These are phyloP conservation scores for Theristicus caerulescens DNA, from an alignment of 2,113 vertebrate species.

Conservation along the genomic window DNA sequence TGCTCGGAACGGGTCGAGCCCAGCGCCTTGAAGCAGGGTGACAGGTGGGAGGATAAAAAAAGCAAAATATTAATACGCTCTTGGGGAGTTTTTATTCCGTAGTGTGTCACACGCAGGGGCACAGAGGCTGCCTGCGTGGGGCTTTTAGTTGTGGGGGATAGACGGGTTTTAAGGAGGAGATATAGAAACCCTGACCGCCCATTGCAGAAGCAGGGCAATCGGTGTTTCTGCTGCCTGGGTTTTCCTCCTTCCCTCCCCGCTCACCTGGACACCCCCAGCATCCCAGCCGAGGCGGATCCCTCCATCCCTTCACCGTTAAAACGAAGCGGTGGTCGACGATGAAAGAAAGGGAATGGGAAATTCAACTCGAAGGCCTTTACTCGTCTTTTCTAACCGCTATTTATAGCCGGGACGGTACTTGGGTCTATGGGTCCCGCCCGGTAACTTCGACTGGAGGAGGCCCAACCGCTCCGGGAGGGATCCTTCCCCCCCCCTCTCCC, in stretches of 20 bases:
- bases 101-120: not conserved
- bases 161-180: not conserved
- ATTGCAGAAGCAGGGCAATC: not conserved
- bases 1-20: not conserved
- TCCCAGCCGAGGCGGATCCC: not conserved
- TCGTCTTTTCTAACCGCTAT: not conserved
- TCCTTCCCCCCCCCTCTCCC: not conserved
- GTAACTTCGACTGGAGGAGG: conserved; percentile 14
- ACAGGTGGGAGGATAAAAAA: not conserved
- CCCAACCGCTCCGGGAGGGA: not conserved
- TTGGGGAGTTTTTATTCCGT: not conserved
- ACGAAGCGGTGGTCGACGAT: not conserved
- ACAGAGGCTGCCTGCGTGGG: not conserved
- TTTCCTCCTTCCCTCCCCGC: not conserved
- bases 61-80: not conserved
- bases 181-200: not conserved
- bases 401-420: conserved; percentile 24
- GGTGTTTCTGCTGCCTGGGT: not conserved
- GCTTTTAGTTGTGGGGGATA: not conserved
- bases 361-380: not conserved
- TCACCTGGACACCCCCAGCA: not conserved
- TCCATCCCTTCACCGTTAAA: not conserved
- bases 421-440: not conserved
- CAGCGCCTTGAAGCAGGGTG: not conserved
- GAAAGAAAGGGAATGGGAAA: not conserved